A percentile compares a stretch with the other conserved stretches of the same genome.
These are phyloP conservation scores for Diuraphis noxia DNA, from an alignment of 1,140 invertebrate genomes.

Conservation along the genomic window DNA sequence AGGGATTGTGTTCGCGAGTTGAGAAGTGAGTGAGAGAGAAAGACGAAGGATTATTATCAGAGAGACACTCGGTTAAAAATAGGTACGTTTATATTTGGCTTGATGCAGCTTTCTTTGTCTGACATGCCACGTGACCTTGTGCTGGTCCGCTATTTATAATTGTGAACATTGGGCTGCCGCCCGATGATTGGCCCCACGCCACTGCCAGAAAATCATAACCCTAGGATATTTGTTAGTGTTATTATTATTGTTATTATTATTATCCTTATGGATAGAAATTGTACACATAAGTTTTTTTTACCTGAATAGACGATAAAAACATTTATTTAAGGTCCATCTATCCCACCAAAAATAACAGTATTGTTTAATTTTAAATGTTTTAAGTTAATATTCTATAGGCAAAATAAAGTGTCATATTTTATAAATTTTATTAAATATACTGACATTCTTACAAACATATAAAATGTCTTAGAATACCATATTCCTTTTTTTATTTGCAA, in stretches of 20 bases:
- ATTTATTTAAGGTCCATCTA: background rate
- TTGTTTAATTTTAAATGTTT: background rate
- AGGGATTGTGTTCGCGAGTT: background rate
- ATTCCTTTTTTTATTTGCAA: too few relatives aligned
- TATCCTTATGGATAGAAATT: background rate
- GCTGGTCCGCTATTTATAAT: slow-evolving; percentile 52
- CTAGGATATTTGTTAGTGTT: slow-evolving; percentile 35
- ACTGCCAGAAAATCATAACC: slow-evolving; percentile 30
- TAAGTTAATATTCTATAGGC: background rate
- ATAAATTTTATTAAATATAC: background rate
- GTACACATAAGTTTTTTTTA: background rate
- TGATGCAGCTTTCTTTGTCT: slow-evolving; percentile 47
- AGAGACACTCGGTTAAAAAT: slow-evolving; percentile 45
- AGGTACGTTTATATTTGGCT: slow-evolving; percentile 51
- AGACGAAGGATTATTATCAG: slow-evolving; percentile 47
- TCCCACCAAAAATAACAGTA: background rate
- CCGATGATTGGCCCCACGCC: slow-evolving; percentile 28
- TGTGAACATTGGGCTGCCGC: slow-evolving; percentile 26
- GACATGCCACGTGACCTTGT: slow-evolving; percentile 50
- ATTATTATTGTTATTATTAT: slow-evolving; percentile 38
- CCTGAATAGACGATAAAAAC: background rate
- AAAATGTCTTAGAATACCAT: background rate
- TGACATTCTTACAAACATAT: background rate
- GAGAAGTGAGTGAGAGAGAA: background rate
- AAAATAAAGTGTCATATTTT: background rate